These are phyloP conservation scores for Taxidea taxus DNA, from an alignment of 2,113 vertebrate genomes.

Conservation along the genomic window DNA sequence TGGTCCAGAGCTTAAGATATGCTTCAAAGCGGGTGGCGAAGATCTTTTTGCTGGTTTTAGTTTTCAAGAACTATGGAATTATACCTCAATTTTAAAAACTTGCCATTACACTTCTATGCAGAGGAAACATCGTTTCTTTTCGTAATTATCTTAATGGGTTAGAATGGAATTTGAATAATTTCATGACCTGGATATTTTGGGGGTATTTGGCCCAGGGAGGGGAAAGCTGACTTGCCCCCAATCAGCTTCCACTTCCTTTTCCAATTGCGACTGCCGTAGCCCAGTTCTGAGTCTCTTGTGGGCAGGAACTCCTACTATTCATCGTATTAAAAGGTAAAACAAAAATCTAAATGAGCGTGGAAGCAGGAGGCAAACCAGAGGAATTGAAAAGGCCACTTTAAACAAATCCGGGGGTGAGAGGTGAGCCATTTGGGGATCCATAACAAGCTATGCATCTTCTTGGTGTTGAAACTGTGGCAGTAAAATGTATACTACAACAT, in stretches of 20 bases:
- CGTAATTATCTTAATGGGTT: not conserved
- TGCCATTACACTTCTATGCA: not conserved
- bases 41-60: not conserved
- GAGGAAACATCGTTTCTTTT: not conserved
- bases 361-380: not conserved
- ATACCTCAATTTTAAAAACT: not conserved
- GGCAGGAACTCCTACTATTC: not conserved
- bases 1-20: not conserved
- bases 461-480: constrained; percentile 19
- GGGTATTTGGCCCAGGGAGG: not conserved
- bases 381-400: not conserved
- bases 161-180: not conserved
- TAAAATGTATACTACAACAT: not conserved
- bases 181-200: not conserved
- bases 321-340: not conserved
- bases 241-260: not conserved
- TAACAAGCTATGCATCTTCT: constrained; percentile 24
- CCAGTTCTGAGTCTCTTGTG: not conserved
- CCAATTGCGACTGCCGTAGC: not conserved
- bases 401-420: not conserved
- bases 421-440: not conserved
- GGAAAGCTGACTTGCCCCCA: not conserved
- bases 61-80: not conserved
- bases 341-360: not conserved
- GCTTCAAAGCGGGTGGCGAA: not conserved